A percentile compares a stretch with the other conserved stretches of the same genome.
Conservation (phyloP, 2,888 invertebrate species). For the Achlya flavicornis region DNA sequence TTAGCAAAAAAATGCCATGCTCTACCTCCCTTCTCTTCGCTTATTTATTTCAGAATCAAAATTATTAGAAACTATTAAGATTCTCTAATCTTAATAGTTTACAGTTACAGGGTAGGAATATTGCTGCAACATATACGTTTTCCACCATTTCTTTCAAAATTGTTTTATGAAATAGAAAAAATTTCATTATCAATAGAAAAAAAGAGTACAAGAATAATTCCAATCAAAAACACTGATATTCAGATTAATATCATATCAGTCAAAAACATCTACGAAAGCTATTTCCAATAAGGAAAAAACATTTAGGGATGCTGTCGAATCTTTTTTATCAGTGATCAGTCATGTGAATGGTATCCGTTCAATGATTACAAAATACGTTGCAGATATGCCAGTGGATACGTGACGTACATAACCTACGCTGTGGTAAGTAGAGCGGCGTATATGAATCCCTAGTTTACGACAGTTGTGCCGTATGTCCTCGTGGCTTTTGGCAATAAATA, state of each 20-base stretch:
- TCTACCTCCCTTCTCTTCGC: too few relatives aligned
- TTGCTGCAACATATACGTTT: too few relatives aligned
- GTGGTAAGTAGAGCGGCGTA: slow-evolving; percentile 12
- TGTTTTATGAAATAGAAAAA: too few relatives aligned
- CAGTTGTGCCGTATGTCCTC: slow-evolving; percentile 35
- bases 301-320: slow-evolving; percentile 11
- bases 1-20: too few relatives aligned
- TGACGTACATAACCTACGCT: slow-evolving; percentile 40
- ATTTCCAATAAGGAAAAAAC: slow-evolving; percentile 21
- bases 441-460: slow-evolving; percentile 49
- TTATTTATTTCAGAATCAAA: too few relatives aligned
- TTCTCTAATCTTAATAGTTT: too few relatives aligned
- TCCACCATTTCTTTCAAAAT: too few relatives aligned
- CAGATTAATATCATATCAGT: neutral
- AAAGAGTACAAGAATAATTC: neutral
- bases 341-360: slow-evolving; percentile 29
- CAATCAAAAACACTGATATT: neutral
- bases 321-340: slow-evolving; percentile 38
- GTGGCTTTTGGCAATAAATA: slow-evolving; percentile 45
- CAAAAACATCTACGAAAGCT: slow-evolving; percentile 31
- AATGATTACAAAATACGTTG: slow-evolving; percentile 4
- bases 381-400: slow-evolving; percentile 24
- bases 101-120: too few relatives aligned
- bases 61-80: too few relatives aligned
- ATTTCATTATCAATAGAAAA: too few relatives aligned